These are phyloP conservation scores for Lagopus leucura DNA, from an alignment of 2,113 vertebrate genomes.

Conservation along the genomic window DNA sequence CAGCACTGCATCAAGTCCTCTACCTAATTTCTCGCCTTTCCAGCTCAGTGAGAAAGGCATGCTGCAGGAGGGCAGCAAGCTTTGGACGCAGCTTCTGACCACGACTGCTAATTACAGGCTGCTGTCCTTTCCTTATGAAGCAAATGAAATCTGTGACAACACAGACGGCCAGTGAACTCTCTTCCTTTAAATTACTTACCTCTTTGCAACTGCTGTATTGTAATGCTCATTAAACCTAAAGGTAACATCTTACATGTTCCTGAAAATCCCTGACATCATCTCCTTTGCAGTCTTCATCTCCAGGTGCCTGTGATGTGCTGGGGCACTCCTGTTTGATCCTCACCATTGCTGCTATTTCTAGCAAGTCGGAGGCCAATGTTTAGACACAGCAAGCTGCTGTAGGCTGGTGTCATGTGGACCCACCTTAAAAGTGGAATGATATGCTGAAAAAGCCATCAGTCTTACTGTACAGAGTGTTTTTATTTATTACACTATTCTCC, in stretches of 20 bases:
- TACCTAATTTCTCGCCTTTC: background rate
- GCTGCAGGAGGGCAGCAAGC: background rate
- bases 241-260: background rate
- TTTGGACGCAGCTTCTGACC: background rate
- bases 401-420: background rate
- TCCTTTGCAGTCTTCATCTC: slow-evolving; percentile 10
- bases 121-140: background rate
- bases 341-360: slow-evolving; percentile 4
- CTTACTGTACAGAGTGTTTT: background rate
- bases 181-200: slow-evolving; percentile 2
- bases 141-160: slow-evolving; percentile 8
- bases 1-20: background rate
- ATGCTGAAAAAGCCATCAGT: background rate
- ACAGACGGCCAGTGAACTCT: background rate
- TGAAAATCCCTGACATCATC: slow-evolving; percentile 11
- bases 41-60: background rate
- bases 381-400: background rate
- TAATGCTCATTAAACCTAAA: background rate
- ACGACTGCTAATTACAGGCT: background rate
- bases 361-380: background rate
- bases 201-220: slow-evolving; percentile 16
- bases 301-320: background rate
- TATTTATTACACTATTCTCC: background rate
- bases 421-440: background rate
- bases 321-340: background rate